Evolutionary conservation across 2,113 vertebrate genomes (phyloP).

Genomic region (Laterallus jamaicensis): DNA sequence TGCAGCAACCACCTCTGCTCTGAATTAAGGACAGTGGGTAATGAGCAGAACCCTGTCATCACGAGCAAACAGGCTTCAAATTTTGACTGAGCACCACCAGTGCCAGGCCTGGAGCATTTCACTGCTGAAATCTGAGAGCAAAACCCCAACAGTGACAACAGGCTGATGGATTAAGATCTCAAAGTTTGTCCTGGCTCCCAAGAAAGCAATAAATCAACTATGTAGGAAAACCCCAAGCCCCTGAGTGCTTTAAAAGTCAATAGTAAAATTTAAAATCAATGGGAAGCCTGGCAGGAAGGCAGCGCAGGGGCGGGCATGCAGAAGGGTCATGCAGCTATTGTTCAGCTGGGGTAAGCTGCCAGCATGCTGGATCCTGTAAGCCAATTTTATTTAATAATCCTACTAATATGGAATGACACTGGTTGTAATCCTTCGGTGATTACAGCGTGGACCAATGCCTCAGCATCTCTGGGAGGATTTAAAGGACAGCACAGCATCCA

Average conservation of each 20-base stretch:
- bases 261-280: slow-evolving; percentile 72
- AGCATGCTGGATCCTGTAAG: neutral
- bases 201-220: slow-evolving; percentile 48
- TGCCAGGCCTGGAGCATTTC: neutral
- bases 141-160: slow-evolving; percentile 1
- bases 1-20: neutral
- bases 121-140: neutral
- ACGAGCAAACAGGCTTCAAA: neutral
- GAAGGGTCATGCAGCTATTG: slow-evolving; percentile 1
- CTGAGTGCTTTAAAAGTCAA: slow-evolving; percentile 51
- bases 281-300: slow-evolving; percentile 55
- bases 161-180: slow-evolving; percentile 42
- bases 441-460: neutral
- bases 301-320: neutral
- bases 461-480: slow-evolving; percentile 17
- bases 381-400: slow-evolving; percentile 27
- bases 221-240: slow-evolving; percentile 26
- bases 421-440: slow-evolving; percentile 18
- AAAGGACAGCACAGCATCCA: neutral
- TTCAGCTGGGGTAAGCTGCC: slow-evolving; percentile 16
- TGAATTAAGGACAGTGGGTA: neutral
- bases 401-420: slow-evolving; percentile 7
- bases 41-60: neutral
- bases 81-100: neutral
- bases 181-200: neutral